Percentiles rank a stretch among this genome's conserved stretches.
phyloP scores from a whole-genome alignment of 2,113 vertebrate species.

The Erythrocebus patas region DNA sequence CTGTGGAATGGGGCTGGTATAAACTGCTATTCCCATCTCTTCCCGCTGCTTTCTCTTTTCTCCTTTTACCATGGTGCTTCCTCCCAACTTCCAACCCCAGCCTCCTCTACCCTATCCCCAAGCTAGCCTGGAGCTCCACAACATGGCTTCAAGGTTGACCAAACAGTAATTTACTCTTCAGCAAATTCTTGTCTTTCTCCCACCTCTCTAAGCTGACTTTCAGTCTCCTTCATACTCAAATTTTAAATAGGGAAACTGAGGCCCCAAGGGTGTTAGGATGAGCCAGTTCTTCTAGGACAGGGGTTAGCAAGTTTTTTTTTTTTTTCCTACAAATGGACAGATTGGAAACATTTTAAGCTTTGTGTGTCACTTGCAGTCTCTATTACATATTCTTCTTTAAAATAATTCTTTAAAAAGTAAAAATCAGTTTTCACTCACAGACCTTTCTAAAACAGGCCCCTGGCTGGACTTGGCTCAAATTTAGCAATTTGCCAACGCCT shows the following conservation, averaged over 20 bases:
- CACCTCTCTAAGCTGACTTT: background rate
- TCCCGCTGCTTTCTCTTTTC: background rate
- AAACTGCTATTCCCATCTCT: background rate
- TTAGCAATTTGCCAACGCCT: background rate
- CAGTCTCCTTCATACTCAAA: background rate
- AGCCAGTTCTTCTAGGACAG: background rate
- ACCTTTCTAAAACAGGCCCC: background rate
- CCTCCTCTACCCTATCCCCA: background rate
- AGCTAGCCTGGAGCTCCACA: background rate
- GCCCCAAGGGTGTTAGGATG: background rate
- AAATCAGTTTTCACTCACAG: background rate
- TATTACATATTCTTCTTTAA: background rate
- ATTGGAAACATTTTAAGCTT: background rate
- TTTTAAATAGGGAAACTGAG: background rate
- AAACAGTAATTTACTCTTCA: background rate
- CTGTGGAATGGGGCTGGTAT: background rate
- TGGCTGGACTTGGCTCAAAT: background rate
- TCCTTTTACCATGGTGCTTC: background rate
- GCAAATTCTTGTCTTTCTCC: background rate
- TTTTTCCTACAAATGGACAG: no score
- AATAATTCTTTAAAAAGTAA: background rate
- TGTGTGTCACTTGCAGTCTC: background rate
- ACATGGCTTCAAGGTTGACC: background rate
- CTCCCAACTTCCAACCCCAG: background rate
- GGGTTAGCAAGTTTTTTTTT: background rate